These are phyloP conservation scores for Unio pictorum DNA, from an alignment of 2,888 invertebrate genomes.

Conservation along the genomic window DNA sequence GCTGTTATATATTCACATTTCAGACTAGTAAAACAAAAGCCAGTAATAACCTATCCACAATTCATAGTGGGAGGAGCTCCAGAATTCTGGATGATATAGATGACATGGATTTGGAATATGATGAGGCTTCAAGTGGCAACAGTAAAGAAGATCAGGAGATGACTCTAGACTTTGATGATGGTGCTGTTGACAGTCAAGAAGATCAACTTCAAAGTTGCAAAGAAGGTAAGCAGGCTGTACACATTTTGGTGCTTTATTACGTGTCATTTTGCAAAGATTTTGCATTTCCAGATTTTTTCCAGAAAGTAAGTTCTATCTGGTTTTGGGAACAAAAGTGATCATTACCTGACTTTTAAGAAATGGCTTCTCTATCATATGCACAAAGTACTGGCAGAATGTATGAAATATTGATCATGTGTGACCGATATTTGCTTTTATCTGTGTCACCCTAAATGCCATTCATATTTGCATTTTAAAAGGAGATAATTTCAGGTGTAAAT, in stretches of 20 bases:
- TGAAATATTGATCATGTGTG: no score
- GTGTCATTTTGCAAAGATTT: background rate
- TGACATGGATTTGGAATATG: slow-evolving; percentile 48
- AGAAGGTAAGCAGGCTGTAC: slow-evolving; percentile 3
- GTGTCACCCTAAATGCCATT: no score
- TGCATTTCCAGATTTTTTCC: background rate
- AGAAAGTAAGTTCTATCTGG: background rate
- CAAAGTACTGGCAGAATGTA: no score
- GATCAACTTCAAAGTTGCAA: background rate
- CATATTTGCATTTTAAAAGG: no score
- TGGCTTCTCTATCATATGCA: no score
- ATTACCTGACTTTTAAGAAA: no score
- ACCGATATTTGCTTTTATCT: no score
- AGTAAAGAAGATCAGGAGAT: slow-evolving; percentile 38
- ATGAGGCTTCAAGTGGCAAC: slow-evolving; percentile 22
- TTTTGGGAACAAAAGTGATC: no score
- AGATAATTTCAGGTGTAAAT: no score
- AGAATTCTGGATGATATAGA: slow-evolving; percentile 29
- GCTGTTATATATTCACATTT: no score
- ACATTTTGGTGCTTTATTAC: background rate
- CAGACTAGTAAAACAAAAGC: no score
- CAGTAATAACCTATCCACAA: slow-evolving; percentile 16
- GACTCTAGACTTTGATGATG: slow-evolving; percentile 31
- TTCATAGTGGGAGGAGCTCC: slow-evolving; percentile 13
- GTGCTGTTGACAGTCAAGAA: slow-evolving; percentile 41